phyloP scores from a whole-genome alignment of 2,888 invertebrate genomes.

The Andrena praecox region DNA sequence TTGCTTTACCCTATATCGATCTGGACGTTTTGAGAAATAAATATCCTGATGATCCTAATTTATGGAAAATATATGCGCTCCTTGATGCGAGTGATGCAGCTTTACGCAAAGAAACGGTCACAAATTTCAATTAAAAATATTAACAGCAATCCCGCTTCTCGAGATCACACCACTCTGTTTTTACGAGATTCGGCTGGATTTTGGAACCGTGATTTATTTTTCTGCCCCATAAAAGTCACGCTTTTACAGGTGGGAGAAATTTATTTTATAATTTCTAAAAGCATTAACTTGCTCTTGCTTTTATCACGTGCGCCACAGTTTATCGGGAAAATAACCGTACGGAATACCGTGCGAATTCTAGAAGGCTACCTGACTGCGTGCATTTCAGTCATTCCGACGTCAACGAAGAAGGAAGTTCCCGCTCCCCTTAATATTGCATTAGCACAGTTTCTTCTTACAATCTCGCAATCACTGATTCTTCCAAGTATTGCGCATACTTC shows the following conservation, averaged over 20 bases:
- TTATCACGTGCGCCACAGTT: neutral
- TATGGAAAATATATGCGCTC: neutral
- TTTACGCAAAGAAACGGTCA: neutral
- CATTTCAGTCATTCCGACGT: conserved; percentile 54
- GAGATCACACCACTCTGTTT: neutral
- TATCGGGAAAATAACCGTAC: conserved; percentile 21
- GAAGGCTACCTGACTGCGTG: conserved; percentile 55
- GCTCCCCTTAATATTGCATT: conserved; percentile 24
- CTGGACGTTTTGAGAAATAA: too few relatives aligned
- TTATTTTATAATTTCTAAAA: too few relatives aligned
- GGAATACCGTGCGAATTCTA: conserved; percentile 34
- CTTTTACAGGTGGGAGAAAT: too few relatives aligned
- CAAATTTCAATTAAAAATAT: neutral
- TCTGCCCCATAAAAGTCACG: too few relatives aligned
- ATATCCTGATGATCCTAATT: neutral
- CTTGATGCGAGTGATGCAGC: neutral
- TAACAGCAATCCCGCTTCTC: neutral
- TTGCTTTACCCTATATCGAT: too few relatives aligned
- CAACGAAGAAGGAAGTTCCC: conserved; percentile 24
- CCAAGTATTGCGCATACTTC: neutral
- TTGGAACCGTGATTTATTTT: too few relatives aligned
- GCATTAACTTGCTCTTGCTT: too few relatives aligned
- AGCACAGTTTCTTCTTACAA: conserved; percentile 5
- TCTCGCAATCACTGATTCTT: conserved; percentile 4
- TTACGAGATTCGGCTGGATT: too few relatives aligned